phyloP scores from a whole-genome alignment of 64 coral and sea anemone species.

The Orbicella faveolata region DNA sequence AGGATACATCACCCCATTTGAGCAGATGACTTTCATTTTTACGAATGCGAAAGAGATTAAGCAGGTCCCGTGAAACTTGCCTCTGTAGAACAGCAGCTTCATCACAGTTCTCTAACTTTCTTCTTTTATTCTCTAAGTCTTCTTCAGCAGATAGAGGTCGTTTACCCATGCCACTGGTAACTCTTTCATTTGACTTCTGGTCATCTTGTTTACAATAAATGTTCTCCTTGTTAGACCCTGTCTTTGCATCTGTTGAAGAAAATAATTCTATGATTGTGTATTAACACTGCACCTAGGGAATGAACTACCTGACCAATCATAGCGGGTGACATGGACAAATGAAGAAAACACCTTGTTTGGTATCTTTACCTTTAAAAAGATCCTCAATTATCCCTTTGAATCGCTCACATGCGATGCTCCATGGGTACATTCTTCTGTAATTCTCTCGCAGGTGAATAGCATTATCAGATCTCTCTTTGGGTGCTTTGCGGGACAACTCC shows the following conservation, averaged over 20 bases:
- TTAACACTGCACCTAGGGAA: not conserved
- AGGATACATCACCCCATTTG: constrained; percentile 6
- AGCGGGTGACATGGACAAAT: not conserved
- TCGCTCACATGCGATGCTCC: not conserved
- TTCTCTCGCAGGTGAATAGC: not conserved
- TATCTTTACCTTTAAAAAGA: not conserved
- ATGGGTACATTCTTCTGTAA: not conserved
- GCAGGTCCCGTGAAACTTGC: too few relatives aligned
- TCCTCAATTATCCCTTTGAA: not conserved
- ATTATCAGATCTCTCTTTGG: not conserved
- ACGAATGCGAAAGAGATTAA: not conserved
- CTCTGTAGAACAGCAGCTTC: too few relatives aligned
- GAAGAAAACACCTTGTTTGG: not conserved
- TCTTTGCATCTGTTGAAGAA: too few relatives aligned
- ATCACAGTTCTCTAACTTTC: too few relatives aligned
- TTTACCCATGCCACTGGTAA: too few relatives aligned
- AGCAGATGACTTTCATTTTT: not conserved
- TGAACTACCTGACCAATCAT: not conserved
- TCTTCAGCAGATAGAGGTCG: too few relatives aligned
- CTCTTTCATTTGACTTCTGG: too few relatives aligned
- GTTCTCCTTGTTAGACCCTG: too few relatives aligned
- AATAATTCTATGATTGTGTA: too few relatives aligned
- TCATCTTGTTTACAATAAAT: too few relatives aligned
- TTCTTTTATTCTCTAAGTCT: too few relatives aligned
- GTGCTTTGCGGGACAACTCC: not conserved